Percentiles rank a stretch among this genome's conserved stretches.
These are phyloP conservation scores for Heliconius aoede DNA, from an alignment of 2,888 invertebrate genomes.

Conservation along the genomic window DNA sequence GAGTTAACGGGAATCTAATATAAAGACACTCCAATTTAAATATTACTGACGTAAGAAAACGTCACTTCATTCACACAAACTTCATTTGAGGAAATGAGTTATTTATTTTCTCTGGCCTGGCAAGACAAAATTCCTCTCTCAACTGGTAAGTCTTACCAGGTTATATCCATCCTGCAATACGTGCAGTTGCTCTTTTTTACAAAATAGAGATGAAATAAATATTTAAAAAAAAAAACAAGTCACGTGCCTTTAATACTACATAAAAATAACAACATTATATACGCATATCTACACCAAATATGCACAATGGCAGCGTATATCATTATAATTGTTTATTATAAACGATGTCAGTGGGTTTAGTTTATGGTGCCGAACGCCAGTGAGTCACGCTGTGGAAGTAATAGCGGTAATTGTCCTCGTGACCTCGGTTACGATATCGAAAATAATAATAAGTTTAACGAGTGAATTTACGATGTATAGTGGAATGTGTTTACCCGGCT, in stretches of 20 bases:
- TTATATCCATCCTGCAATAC: too few relatives aligned
- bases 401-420: conserved; percentile 19
- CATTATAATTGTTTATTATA: not conserved
- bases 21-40: not conserved
- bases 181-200: not conserved
- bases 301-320: not conserved
- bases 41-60: too few relatives aligned
- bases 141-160: not conserved
- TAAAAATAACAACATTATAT: not conserved
- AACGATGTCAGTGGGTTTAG: conserved; percentile 29
- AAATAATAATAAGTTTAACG: conserved; percentile 12
- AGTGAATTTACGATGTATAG: not conserved
- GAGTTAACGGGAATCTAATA: not conserved
- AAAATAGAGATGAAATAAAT: not conserved
- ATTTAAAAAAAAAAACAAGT: not conserved
- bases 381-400: conserved; percentile 17
- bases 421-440: conserved; percentile 8
- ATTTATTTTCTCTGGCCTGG: too few relatives aligned
- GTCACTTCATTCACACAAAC: too few relatives aligned
- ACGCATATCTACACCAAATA: conserved; percentile 1
- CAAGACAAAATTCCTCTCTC: not conserved
- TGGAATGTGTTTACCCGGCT: too few relatives aligned
- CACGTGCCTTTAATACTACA: not conserved
- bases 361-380: conserved; percentile 23
- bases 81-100: too few relatives aligned